Conservation (phyloP, 2,888 invertebrate species). For the Luperina testacea region DNA sequence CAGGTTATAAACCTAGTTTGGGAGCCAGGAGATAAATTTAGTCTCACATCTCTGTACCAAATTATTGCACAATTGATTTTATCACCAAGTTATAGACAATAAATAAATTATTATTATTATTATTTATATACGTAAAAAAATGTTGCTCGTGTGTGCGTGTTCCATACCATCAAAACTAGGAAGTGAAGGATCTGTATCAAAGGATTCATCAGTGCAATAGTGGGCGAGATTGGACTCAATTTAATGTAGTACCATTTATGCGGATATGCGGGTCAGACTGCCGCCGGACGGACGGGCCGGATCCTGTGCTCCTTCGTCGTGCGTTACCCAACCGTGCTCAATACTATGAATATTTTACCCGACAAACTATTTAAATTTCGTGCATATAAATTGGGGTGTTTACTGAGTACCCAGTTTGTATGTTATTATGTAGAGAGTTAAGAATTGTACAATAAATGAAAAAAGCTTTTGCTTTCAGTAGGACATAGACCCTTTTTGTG, state of each 20-base stretch:
- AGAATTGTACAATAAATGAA: background rate
- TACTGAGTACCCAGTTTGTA: constrained; percentile 2
- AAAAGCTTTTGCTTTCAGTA: background rate
- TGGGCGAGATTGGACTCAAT: constrained; percentile 52
- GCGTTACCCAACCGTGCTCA: constrained; percentile 27
- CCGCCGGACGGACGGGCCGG: constrained; percentile 4
- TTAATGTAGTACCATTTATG: constrained; percentile 51
- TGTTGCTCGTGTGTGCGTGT: background rate
- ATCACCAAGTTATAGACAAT: no score
- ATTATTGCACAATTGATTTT: no score
- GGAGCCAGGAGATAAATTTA: no score
- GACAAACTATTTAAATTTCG: constrained; percentile 35
- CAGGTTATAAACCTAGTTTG: no score
- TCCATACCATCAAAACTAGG: background rate
- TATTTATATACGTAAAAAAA: background rate
- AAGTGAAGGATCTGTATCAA: constrained; percentile 6
- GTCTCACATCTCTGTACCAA: no score
- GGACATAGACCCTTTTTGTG: no score
- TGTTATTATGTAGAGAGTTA: background rate
- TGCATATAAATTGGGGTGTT: constrained; percentile 47
- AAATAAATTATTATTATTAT: no score
- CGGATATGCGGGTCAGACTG: constrained; percentile 56
- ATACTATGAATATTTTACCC: constrained; percentile 56
- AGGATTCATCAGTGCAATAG: constrained; percentile 24
- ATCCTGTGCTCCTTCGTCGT: constrained; percentile 11